These are phyloP conservation scores for Cremastobaeus sp. DNA, from an alignment of 2,888 invertebrate species.

Conservation along the genomic window DNA sequence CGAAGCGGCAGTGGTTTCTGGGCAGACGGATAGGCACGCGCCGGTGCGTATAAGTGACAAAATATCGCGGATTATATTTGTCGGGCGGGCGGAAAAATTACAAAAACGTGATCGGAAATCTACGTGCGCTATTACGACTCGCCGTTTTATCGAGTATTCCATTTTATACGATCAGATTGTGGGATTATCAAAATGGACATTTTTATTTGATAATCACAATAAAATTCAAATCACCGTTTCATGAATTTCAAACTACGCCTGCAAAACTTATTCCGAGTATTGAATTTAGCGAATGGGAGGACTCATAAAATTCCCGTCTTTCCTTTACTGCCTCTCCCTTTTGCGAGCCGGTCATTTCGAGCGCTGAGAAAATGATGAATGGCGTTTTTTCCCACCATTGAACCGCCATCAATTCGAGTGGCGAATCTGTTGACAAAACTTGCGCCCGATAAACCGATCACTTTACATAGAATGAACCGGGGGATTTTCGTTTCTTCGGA, in stretches of 20 bases:
- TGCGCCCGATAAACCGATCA: constrained; percentile 7
- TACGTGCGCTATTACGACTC: background rate
- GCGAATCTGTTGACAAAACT: constrained; percentile 20
- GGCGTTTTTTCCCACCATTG: too few relatives aligned
- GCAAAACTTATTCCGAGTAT: too few relatives aligned
- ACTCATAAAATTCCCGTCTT: too few relatives aligned
- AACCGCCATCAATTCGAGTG: background rate
- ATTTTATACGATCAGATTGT: constrained; percentile 3
- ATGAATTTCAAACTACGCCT: too few relatives aligned
- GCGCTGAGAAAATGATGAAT: too few relatives aligned
- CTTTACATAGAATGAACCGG: constrained; percentile 11
- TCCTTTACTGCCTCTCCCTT: too few relatives aligned
- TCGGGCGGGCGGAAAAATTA: constrained; percentile 40
- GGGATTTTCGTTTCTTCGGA: constrained; percentile 34
- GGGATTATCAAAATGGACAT: background rate
- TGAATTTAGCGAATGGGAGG: too few relatives aligned
- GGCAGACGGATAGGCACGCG: constrained; percentile 48
- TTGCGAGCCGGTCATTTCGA: too few relatives aligned
- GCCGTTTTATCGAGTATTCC: constrained; percentile 8
- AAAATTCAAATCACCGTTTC: too few relatives aligned
- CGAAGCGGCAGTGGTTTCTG: constrained; percentile 40
- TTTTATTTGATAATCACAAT: too few relatives aligned
- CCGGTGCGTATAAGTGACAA: constrained; percentile 46
- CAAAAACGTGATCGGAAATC: constrained; percentile 39
- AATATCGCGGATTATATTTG: constrained; percentile 48